These are phyloP conservation scores for Abscondita cerata DNA, from an alignment of 2,888 invertebrate species.

Conservation along the genomic window DNA sequence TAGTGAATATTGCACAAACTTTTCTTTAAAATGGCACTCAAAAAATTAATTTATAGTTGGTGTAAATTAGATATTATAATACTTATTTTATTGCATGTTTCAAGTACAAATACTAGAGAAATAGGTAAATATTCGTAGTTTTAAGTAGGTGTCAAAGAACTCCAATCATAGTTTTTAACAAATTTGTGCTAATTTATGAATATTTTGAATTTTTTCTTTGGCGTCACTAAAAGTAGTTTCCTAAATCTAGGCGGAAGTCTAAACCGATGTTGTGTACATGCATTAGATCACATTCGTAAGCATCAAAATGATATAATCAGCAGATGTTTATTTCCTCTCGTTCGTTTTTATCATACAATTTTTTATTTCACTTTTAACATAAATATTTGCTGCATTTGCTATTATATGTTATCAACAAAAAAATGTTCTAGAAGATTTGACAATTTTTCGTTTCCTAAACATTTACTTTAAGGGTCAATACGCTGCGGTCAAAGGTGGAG, in stretches of 20 bases:
- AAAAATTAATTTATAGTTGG: slow-evolving; percentile 16
- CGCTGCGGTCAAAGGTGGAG: background rate
- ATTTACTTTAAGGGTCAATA: background rate
- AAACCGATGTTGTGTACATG: slow-evolving; percentile 2
- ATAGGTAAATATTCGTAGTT: slow-evolving; percentile 18
- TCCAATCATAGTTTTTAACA: slow-evolving; percentile 1
- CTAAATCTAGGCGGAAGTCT: slow-evolving; percentile 7
- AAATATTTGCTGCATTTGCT: background rate
- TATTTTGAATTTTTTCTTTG: background rate
- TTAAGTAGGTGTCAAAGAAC: background rate
- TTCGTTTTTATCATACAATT: background rate
- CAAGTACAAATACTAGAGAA: slow-evolving; percentile 16
- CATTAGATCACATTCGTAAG: slow-evolving; percentile 24
- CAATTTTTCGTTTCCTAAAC: background rate
- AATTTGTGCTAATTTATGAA: background rate
- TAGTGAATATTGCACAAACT: slow-evolving; percentile 17
- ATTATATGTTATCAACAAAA: background rate
- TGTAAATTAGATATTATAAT: slow-evolving; percentile 21
- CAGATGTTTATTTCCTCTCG: slow-evolving; percentile 29
- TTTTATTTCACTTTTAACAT: background rate
- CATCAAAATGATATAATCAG: slow-evolving; percentile 27
- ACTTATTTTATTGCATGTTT: slow-evolving; percentile 16
- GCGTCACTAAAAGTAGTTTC: background rate
- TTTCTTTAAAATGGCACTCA: slow-evolving; percentile 19
- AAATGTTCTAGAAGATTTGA: slow-evolving; percentile 5